These are phyloP conservation scores for Brachyistius frenatus DNA, from an alignment of 2,113 vertebrate genomes.

Conservation along the genomic window DNA sequence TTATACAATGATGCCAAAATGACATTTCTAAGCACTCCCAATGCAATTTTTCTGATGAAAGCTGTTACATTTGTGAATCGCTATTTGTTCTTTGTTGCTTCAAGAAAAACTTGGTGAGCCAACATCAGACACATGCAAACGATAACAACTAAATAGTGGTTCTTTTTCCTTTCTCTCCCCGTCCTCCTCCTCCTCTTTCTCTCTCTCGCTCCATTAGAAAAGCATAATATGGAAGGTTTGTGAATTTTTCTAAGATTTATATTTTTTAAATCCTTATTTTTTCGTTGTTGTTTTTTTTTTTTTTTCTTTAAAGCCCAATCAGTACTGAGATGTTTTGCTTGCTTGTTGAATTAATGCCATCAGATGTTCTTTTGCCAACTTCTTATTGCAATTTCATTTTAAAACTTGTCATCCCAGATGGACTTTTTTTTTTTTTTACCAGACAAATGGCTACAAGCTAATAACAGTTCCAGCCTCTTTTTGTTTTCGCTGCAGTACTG, in stretches of 20 bases:
- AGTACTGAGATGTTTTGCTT: slow-evolving; percentile 79
- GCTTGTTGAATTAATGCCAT: slow-evolving; percentile 79
- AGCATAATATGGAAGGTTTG: slow-evolving; percentile 91
- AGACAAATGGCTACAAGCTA: slow-evolving; percentile 39
- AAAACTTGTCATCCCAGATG: slow-evolving; percentile 52
- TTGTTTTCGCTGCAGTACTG: slow-evolving; percentile 42
- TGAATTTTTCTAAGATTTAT: slow-evolving; percentile 84
- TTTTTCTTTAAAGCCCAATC: slow-evolving; percentile 66
- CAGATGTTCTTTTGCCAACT: slow-evolving; percentile 85
- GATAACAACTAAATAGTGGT: slow-evolving; percentile 84
- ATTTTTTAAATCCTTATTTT: slow-evolving; percentile 51
- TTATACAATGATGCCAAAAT: not conserved
- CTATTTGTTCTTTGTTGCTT: slow-evolving; percentile 70
- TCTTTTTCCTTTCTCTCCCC: slow-evolving; percentile 80
- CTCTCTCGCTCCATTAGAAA: slow-evolving; percentile 87
- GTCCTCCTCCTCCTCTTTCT: slow-evolving; percentile 66
- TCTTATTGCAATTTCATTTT: slow-evolving; percentile 81
- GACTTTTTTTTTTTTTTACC: slow-evolving; percentile 55
- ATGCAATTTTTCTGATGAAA: slow-evolving; percentile 15
- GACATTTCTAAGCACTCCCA: slow-evolving; percentile 5
- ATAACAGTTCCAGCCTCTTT: slow-evolving; percentile 30
- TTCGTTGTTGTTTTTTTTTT: slow-evolving; percentile 25
- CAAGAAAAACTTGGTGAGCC: slow-evolving; percentile 84
- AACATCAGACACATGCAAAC: slow-evolving; percentile 77
- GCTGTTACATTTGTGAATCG: slow-evolving; percentile 18